These are phyloP conservation scores for Buathra laborator DNA, from an alignment of 2,888 invertebrate genomes.

Conservation along the genomic window DNA sequence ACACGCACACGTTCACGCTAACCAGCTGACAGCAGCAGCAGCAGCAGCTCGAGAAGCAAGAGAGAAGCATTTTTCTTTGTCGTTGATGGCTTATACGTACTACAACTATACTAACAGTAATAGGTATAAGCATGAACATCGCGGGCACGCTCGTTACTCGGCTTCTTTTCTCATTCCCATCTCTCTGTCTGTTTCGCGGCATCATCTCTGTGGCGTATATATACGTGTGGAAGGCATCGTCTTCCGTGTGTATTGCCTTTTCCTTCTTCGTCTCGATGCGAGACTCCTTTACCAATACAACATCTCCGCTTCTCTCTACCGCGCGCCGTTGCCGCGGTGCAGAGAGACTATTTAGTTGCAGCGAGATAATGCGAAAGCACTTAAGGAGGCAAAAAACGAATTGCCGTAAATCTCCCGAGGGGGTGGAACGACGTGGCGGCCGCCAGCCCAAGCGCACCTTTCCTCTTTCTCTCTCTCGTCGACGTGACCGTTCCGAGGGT, in stretches of 20 bases:
- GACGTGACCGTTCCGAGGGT: slow-evolving; percentile 69
- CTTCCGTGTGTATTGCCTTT: slow-evolving; percentile 16
- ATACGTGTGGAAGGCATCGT: neutral
- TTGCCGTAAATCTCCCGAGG: slow-evolving; percentile 79
- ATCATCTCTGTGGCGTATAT: neutral
- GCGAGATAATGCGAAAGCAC: slow-evolving; percentile 80
- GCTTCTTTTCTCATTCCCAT: slow-evolving; percentile 29
- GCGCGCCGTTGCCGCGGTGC: slow-evolving; percentile 21
- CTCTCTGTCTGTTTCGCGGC: slow-evolving; percentile 43
- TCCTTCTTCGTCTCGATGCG: slow-evolving; percentile 12
- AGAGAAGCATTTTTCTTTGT: slow-evolving; percentile 23
- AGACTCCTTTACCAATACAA: neutral
- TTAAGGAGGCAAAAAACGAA: slow-evolving; percentile 80
- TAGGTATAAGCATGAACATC: slow-evolving; percentile 60
- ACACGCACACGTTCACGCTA: slow-evolving; percentile 69
- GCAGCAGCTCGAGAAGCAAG: slow-evolving; percentile 39
- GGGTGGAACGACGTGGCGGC: slow-evolving; percentile 63
- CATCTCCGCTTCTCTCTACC: slow-evolving; percentile 15
- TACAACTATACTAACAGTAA: slow-evolving; percentile 59
- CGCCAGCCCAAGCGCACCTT: neutral
- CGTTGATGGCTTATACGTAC: slow-evolving; percentile 47
- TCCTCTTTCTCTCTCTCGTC: slow-evolving; percentile 37
- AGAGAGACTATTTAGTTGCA: slow-evolving; percentile 77
- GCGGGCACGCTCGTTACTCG: slow-evolving; percentile 64
- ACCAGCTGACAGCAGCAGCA: slow-evolving; percentile 68